Conservation (phyloP, 2,797 vertebrate species). For the Xiphophorus birchmanni region DNA sequence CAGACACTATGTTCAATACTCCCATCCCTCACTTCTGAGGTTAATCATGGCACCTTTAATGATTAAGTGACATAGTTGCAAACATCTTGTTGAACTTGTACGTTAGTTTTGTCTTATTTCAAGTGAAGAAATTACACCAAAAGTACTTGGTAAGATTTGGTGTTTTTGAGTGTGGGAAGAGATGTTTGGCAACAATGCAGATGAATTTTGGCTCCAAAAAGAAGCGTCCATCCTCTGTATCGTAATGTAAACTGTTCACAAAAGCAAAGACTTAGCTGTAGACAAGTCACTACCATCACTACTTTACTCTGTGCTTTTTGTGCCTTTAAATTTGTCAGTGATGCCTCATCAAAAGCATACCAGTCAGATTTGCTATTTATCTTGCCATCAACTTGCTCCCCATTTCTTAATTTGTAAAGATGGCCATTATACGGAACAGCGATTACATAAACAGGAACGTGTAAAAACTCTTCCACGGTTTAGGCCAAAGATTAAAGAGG, state of each 20-base stretch:
- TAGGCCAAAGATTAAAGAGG: conserved; percentile 28
- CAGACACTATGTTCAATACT: too few relatives aligned
- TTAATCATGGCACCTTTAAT: too few relatives aligned
- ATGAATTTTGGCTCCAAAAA: conserved; percentile 46
- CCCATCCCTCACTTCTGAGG: too few relatives aligned
- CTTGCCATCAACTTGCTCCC: conserved; percentile 31
- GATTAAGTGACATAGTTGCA: too few relatives aligned
- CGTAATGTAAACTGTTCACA: conserved; percentile 67
- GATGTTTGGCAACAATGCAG: conserved; percentile 15
- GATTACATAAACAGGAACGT: conserved; percentile 60
- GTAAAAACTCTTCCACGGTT: conserved; percentile 48
- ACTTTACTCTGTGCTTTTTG: conserved; percentile 58
- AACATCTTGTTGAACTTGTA: too few relatives aligned
- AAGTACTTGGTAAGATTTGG: too few relatives aligned
- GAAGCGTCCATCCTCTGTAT: conserved; percentile 38
- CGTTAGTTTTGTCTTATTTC: too few relatives aligned
- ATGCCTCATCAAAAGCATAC: conserved; percentile 68
- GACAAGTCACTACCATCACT: conserved; percentile 50
- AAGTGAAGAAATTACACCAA: too few relatives aligned
- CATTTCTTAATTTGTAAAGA: not conserved
- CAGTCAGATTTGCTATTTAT: conserved; percentile 65
- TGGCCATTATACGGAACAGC: conserved; percentile 41
- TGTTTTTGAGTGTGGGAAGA: not conserved
- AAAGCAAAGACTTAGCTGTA: conserved; percentile 47
- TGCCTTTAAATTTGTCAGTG: conserved; percentile 54